Percentiles rank a stretch among this genome's conserved stretches.
These are phyloP conservation scores for Limnodromus scolopaceus DNA, from an alignment of 2,797 vertebrate genomes.

Conservation along the genomic window DNA sequence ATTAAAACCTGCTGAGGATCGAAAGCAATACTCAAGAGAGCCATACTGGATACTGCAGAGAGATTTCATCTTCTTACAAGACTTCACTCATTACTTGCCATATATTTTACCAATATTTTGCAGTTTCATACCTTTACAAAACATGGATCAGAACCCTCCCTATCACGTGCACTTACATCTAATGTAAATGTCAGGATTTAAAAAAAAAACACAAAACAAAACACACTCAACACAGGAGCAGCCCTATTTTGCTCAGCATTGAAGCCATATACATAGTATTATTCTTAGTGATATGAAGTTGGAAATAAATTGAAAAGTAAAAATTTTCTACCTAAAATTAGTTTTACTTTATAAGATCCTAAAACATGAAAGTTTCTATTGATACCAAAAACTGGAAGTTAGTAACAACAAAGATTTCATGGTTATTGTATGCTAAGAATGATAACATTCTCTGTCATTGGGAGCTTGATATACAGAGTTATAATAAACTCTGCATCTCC, in stretches of 20 bases:
- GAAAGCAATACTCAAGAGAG: neutral
- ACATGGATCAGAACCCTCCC: neutral
- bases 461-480: neutral
- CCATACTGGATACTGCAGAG: neutral
- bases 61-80: neutral
- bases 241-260: neutral
- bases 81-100: neutral
- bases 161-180: neutral
- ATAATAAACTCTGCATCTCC: neutral
- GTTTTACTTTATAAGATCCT: neutral
- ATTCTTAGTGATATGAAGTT: neutral
- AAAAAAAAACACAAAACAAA: too few relatives aligned
- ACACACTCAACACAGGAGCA: neutral
- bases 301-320: neutral
- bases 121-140: neutral
- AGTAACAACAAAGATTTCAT: neutral
- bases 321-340: neutral
- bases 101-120: constrained; percentile 53
- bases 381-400: neutral
- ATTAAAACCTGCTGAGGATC: neutral
- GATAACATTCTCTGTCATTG: neutral
- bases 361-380: neutral
- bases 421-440: neutral
- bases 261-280: neutral
- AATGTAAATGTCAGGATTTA: neutral